Percentiles rank a stretch among this genome's conserved stretches.
These are phyloP conservation scores for Scelioninae gen. 1 DNA, from an alignment of 2,888 invertebrate genomes.

Conservation along the genomic window DNA sequence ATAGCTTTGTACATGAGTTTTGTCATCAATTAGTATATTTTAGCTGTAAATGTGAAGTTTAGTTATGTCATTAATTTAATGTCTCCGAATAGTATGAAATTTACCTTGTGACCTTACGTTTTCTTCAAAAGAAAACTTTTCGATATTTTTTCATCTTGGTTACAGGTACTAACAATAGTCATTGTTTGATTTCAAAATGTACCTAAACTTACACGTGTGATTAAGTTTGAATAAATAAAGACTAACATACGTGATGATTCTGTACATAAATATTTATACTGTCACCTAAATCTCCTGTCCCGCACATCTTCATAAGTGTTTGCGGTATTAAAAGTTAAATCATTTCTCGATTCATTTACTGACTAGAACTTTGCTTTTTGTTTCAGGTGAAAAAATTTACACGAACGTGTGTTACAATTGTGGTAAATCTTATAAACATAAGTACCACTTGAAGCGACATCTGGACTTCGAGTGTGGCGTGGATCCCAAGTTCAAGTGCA, in stretches of 20 bases:
- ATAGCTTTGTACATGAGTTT: background rate
- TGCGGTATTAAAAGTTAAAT: conserved; percentile 5
- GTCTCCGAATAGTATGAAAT: background rate
- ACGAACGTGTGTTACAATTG: conserved; percentile 73
- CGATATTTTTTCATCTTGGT: too few relatives aligned
- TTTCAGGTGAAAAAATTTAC: conserved; percentile 61
- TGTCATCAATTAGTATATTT: background rate
- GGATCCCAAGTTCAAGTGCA: conserved; percentile 84
- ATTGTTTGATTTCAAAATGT: conserved; percentile 21
- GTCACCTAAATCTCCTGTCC: conserved; percentile 15
- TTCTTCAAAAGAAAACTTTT: too few relatives aligned
- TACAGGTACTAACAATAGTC: background rate
- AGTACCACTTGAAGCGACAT: conserved; percentile 80
- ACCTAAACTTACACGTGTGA: conserved; percentile 17
- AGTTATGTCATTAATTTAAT: background rate
- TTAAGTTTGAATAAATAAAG: conserved; percentile 37
- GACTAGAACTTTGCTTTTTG: conserved; percentile 48
- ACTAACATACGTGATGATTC: conserved; percentile 2
- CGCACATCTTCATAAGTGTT: conserved; percentile 20
- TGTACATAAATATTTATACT: conserved; percentile 17
- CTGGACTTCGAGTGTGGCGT: conserved; percentile 85
- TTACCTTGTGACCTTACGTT: too few relatives aligned
- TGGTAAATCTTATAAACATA: conserved; percentile 81
- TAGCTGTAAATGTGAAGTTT: too few relatives aligned
- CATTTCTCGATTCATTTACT: conserved; percentile 15